These are phyloP conservation scores for Chiroxiphia lanceolata DNA, from an alignment of 2,797 vertebrate species.

Conservation along the genomic window DNA sequence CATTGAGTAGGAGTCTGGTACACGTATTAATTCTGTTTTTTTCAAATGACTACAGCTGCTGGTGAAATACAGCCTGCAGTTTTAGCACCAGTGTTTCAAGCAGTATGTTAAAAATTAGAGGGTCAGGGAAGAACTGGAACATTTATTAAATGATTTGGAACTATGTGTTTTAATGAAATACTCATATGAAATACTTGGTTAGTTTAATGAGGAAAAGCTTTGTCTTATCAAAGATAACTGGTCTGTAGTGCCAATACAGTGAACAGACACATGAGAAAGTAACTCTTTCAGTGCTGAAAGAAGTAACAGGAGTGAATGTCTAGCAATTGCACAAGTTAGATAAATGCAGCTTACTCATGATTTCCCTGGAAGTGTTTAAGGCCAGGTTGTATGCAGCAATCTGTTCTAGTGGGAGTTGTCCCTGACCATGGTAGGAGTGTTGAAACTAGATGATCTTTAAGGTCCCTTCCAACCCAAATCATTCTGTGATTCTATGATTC, in stretches of 20 bases:
- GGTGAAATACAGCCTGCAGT: neutral
- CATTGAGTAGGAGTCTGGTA: neutral
- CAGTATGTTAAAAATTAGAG: constrained; percentile 1
- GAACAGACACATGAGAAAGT: neutral
- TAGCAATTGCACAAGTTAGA: neutral
- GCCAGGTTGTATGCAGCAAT: neutral
- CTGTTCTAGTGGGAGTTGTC: neutral
- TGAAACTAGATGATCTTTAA: neutral
- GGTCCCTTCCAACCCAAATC: neutral
- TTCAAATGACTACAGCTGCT: neutral
- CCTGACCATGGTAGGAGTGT: neutral
- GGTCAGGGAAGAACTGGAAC: neutral
- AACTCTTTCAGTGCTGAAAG: neutral
- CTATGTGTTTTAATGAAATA: neutral
- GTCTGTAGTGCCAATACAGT: neutral
- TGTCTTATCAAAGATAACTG: neutral
- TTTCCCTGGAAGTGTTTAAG: neutral
- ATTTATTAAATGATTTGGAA: constrained; percentile 4
- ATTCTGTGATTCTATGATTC: neutral
- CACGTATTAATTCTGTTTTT: neutral
- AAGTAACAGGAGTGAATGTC: neutral
- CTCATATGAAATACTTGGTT: neutral
- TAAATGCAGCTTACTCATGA: neutral
- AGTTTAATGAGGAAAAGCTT: constrained; percentile 24
- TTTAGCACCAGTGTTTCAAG: constrained; percentile 5